phyloP scores from a whole-genome alignment of 2,888 invertebrate genomes.

The Danaus chrysippus region DNA sequence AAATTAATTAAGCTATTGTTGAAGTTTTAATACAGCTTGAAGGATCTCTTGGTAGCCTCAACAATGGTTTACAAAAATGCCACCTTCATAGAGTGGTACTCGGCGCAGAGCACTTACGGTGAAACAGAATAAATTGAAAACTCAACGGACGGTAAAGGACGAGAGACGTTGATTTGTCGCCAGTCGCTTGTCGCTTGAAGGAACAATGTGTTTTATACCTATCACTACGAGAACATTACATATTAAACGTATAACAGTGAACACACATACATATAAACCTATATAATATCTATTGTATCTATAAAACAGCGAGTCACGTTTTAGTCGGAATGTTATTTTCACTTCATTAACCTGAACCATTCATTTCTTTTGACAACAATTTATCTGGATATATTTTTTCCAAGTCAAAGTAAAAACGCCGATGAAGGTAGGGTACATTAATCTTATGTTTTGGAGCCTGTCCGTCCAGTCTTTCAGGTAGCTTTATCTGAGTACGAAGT shows the following conservation, averaged over 20 bases:
- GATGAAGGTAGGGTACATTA: conserved; percentile 28
- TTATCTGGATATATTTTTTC: conserved; percentile 5
- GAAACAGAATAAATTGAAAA: conserved; percentile 69
- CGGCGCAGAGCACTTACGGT: conserved; percentile 53
- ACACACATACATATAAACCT: too few relatives aligned
- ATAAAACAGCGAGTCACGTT: too few relatives aligned
- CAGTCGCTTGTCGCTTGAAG: conserved; percentile 49
- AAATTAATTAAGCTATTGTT: too few relatives aligned
- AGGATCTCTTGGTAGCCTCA: background rate
- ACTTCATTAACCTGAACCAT: background rate
- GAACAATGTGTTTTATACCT: conserved; percentile 12
- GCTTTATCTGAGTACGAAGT: conserved; percentile 43
- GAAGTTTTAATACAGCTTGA: too few relatives aligned
- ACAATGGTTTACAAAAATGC: conserved; percentile 8
- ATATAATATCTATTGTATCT: too few relatives aligned
- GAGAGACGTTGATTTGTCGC: conserved; percentile 67
- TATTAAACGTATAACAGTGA: background rate
- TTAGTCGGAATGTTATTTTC: background rate
- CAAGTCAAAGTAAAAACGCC: conserved; percentile 9
- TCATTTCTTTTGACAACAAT: conserved; percentile 9
- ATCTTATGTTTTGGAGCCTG: conserved; percentile 33
- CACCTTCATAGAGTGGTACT: conserved; percentile 25
- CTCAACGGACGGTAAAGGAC: conserved; percentile 63
- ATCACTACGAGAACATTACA: conserved; percentile 2
- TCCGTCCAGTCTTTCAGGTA: conserved; percentile 42